These are phyloP conservation scores for Prionailurus bengalensis DNA, from an alignment of 2,113 vertebrate species.

Conservation along the genomic window DNA sequence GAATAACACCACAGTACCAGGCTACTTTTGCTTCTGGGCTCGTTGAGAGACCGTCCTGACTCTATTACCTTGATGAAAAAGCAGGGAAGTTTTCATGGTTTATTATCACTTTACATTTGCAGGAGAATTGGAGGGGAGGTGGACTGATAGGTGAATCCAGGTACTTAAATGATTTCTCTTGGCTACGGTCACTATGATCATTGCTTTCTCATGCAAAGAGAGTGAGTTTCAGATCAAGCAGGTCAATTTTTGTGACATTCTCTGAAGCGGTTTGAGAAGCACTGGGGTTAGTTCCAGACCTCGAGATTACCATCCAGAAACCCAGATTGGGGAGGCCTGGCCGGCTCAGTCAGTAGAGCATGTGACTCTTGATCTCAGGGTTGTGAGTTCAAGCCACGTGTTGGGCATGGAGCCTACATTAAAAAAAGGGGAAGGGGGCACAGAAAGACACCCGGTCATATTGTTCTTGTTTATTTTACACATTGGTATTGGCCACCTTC, in stretches of 20 bases:
- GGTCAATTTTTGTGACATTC: background rate
- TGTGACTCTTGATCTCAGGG: background rate
- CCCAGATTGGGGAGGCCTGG: background rate
- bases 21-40: background rate
- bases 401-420: background rate
- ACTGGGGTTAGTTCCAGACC: background rate
- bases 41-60: background rate
- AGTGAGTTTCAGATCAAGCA: background rate
- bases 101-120: background rate
- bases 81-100: background rate
- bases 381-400: background rate
- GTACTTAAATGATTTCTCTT: background rate
- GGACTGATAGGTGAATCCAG: background rate
- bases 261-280: background rate
- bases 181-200: background rate
- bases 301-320: background rate
- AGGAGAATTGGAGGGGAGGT: background rate
- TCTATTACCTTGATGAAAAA: background rate
- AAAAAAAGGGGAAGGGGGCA: background rate
- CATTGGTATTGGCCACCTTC: too few relatives aligned
- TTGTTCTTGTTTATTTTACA: background rate
- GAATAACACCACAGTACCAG: background rate
- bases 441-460: background rate
- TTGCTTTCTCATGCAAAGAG: background rate
- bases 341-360: background rate